A percentile compares a stretch with the other conserved stretches of the same genome.
Evolutionary conservation across 2,888 invertebrate genomes (phyloP).

Genomic region (Podotricha telesiphe): DNA sequence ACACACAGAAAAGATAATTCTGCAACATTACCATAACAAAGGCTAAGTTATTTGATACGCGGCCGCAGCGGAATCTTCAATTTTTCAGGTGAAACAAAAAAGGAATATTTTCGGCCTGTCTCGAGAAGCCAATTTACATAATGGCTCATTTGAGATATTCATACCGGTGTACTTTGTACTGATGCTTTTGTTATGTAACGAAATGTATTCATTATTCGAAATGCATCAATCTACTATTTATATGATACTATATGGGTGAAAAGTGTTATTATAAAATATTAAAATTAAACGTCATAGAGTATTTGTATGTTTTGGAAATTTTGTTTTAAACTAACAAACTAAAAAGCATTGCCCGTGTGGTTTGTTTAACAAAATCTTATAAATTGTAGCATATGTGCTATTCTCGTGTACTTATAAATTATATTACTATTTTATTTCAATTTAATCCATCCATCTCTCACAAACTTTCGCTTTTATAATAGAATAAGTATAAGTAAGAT

Average conservation of each 20-base stretch:
- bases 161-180: slow-evolving; percentile 36
- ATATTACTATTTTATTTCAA: too few relatives aligned
- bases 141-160: slow-evolving; percentile 61
- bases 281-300: too few relatives aligned
- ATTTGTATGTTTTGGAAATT: too few relatives aligned
- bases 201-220: slow-evolving; percentile 10
- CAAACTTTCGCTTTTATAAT: too few relatives aligned
- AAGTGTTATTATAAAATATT: neutral
- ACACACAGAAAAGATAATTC: slow-evolving; percentile 70
- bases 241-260: neutral
- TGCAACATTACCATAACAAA: slow-evolving; percentile 77
- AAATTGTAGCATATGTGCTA: too few relatives aligned
- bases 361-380: too few relatives aligned
- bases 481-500: too few relatives aligned
- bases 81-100: slow-evolving; percentile 66
- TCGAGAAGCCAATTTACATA: slow-evolving; percentile 49
- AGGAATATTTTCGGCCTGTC: slow-evolving; percentile 54
- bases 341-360: too few relatives aligned
- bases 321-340: too few relatives aligned
- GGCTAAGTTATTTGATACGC: slow-evolving; percentile 77
- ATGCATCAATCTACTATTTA: neutral
- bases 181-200: slow-evolving; percentile 22
- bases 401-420: too few relatives aligned
- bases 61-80: slow-evolving; percentile 54
- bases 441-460: too few relatives aligned